These are phyloP conservation scores for Platypus cylindrus DNA, from an alignment of 2,888 invertebrate genomes.

Conservation along the genomic window DNA sequence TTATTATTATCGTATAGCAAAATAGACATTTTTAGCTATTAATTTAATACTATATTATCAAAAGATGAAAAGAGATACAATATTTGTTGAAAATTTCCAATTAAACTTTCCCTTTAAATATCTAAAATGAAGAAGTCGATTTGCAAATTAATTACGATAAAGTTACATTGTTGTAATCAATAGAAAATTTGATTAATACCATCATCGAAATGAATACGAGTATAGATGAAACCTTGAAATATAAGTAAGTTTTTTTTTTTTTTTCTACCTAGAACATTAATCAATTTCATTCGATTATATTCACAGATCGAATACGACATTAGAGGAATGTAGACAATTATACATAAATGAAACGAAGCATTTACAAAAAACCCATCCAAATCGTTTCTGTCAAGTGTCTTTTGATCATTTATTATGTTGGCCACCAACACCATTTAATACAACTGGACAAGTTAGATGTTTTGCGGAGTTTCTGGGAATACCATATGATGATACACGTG, in stretches of 20 bases:
- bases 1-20: too few species aligned
- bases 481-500: constrained; percentile 69
- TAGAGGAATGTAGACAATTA: constrained; percentile 19
- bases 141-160: too few species aligned
- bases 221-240: not conserved
- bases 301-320: constrained; percentile 18
- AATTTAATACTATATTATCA: too few species aligned
- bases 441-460: constrained; percentile 59
- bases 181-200: too few species aligned
- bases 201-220: not conserved
- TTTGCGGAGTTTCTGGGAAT: constrained; percentile 67
- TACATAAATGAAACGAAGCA: constrained; percentile 20
- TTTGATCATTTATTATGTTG: constrained; percentile 74
- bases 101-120: too few species aligned
- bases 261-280: too few species aligned
- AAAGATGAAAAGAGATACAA: too few species aligned
- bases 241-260: constrained; percentile 1
- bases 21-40: too few species aligned
- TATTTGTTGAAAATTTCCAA: too few species aligned
- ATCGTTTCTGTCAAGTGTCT: constrained; percentile 47
- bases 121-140: too few species aligned
- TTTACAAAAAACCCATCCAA: constrained; percentile 18
- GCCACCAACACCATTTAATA: constrained; percentile 63
- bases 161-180: too few species aligned
- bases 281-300: constrained; percentile 14